phyloP scores from a whole-genome alignment of 2,113 vertebrate genomes.

The Upupa epops region DNA sequence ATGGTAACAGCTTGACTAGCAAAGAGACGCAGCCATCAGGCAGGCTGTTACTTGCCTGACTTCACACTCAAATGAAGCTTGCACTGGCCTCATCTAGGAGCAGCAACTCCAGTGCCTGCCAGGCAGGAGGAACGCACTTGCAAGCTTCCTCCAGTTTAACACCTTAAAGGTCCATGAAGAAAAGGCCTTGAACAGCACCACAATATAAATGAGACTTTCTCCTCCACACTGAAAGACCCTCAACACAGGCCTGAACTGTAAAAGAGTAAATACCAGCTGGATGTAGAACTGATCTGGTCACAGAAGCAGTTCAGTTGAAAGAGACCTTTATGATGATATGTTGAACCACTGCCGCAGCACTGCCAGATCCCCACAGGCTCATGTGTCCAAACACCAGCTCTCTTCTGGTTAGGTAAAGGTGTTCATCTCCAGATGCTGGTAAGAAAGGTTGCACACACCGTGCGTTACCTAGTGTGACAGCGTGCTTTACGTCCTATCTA shows the following conservation, averaged over 20 bases:
- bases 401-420: neutral
- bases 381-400: neutral
- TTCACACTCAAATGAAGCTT: neutral
- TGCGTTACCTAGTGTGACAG: no score
- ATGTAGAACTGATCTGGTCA: neutral
- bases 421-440: neutral
- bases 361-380: no score
- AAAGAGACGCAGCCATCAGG: neutral
- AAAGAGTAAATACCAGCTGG: neutral
- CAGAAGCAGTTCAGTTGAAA: no score
- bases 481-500: no score
- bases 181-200: neutral
- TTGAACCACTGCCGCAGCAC: no score
- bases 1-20: neutral
- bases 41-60: neutral
- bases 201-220: fast-evolving
- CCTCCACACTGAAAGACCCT: neutral
- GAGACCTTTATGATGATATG: no score
- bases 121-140: neutral
- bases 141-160: neutral
- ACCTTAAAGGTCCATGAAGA: neutral
- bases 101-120: neutral
- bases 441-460: neutral
- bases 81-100: neutral
- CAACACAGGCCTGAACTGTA: neutral